Conservation (phyloP, 2,113 vertebrate species). For the Athene cunicularia region DNA sequence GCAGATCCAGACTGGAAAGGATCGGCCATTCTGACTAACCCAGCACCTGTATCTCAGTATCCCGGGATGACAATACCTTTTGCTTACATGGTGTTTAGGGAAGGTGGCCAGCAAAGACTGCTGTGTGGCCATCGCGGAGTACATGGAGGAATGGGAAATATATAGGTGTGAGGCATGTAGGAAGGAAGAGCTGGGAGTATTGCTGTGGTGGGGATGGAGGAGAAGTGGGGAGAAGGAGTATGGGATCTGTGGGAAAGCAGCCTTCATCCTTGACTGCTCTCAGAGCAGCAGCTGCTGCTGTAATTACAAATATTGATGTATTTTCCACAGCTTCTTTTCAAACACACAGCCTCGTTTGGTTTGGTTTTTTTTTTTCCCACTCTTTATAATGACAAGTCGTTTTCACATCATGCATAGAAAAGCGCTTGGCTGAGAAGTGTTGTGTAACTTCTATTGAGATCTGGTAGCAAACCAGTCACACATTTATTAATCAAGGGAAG, state of each 20-base stretch:
- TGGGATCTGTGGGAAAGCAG: neutral
- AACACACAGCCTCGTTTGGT: neutral
- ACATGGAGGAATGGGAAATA: neutral
- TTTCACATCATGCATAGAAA: neutral
- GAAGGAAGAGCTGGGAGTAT: neutral
- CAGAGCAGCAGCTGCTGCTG: neutral
- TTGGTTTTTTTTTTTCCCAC: neutral
- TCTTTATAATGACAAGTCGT: neutral
- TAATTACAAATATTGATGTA: conserved; percentile 29
- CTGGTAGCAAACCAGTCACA: neutral
- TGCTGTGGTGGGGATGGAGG: rapidly evolving
- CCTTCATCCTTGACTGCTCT: neutral
- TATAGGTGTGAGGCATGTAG: neutral
- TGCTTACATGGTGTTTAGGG: neutral
- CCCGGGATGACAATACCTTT: neutral
- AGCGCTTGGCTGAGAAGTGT: neutral
- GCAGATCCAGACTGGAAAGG: neutral
- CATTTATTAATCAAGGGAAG: neutral
- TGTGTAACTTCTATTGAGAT: neutral
- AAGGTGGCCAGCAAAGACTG: neutral
- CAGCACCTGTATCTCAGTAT: neutral
- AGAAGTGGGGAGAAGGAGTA: neutral
- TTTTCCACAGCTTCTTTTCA: conserved; percentile 29
- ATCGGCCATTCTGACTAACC: neutral
- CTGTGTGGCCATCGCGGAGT: neutral